Percentiles rank a stretch among this genome's conserved stretches.
phyloP scores from a whole-genome alignment of 2,888 invertebrate genomes.

The Himalopsyche kuldschensis region DNA sequence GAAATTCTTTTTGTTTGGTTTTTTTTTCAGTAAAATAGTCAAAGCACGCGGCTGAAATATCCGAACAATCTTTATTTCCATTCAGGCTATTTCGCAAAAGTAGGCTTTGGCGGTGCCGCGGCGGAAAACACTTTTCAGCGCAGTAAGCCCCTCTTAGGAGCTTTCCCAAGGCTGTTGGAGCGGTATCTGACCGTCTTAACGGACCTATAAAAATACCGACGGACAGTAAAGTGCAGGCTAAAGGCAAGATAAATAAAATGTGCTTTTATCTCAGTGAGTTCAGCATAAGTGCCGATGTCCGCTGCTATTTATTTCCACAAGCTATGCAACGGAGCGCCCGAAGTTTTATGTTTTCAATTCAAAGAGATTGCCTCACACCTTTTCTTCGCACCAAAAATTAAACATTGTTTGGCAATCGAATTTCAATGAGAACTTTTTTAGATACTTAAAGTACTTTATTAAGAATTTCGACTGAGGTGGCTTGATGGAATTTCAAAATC shows the following conservation, averaged over 20 bases:
- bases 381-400: no score
- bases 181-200: slow-evolving; percentile 35
- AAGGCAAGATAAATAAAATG: slow-evolving; percentile 35
- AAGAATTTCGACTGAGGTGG: no score
- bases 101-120: not conserved
- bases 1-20: not conserved
- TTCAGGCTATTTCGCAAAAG: not conserved
- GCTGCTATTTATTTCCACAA: not conserved
- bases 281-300: not conserved
- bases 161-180: not conserved
- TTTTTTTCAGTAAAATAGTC: not conserved
- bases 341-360: not conserved
- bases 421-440: no score
- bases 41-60: not conserved
- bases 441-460: no score
- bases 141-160: slow-evolving; percentile 8
- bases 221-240: slow-evolving; percentile 32
- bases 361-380: not conserved
- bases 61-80: slow-evolving; percentile 43
- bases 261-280: slow-evolving; percentile 25
- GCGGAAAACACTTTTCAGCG: slow-evolving; percentile 25
- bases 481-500: no score
- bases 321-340: not conserved
- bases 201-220: slow-evolving; percentile 38
- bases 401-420: no score